These are phyloP conservation scores for Sebastolobus altivelis DNA, from an alignment of 2,797 vertebrate genomes.

Conservation along the genomic window DNA sequence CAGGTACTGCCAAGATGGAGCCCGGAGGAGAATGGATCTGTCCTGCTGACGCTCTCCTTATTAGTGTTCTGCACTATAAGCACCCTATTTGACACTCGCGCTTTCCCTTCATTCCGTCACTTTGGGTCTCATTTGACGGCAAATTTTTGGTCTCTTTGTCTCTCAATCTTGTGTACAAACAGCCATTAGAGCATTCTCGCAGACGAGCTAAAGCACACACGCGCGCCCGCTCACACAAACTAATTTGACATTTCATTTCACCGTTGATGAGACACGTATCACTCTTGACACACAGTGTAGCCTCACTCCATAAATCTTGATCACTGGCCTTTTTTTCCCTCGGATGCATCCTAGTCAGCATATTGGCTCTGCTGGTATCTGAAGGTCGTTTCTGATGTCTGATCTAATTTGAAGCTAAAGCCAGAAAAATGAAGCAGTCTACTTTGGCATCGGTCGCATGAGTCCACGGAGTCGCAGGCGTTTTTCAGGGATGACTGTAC, in stretches of 20 bases:
- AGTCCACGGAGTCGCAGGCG: conserved; percentile 36
- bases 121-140: conserved; percentile 37
- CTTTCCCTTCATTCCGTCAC: conserved; percentile 32
- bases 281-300: conserved; percentile 56
- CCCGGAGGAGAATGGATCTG: conserved; percentile 79
- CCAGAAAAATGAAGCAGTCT: conserved; percentile 70
- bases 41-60: conserved; percentile 66
- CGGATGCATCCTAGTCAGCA: conserved; percentile 66
- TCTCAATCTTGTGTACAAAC: conserved; percentile 44
- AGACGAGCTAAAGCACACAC: conserved; percentile 33
- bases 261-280: conserved; percentile 71
- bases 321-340: conserved; percentile 60
- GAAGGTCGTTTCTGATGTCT: conserved; percentile 78
- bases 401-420: conserved; percentile 77
- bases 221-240: conserved; percentile 30
- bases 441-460: conserved; percentile 53
- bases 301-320: conserved; percentile 77
- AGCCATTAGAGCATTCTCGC: conserved; percentile 40
- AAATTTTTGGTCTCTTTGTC: conserved; percentile 40
- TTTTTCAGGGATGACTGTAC: conserved; percentile 52
- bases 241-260: conserved; percentile 76
- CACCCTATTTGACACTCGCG: conserved; percentile 64
- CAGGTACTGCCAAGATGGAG: conserved; percentile 78
- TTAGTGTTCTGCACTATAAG: conserved; percentile 70
- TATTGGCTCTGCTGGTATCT: conserved; percentile 65